phyloP scores from a whole-genome alignment of 2,113 vertebrate species.

The Entomyzon cyanotis region DNA sequence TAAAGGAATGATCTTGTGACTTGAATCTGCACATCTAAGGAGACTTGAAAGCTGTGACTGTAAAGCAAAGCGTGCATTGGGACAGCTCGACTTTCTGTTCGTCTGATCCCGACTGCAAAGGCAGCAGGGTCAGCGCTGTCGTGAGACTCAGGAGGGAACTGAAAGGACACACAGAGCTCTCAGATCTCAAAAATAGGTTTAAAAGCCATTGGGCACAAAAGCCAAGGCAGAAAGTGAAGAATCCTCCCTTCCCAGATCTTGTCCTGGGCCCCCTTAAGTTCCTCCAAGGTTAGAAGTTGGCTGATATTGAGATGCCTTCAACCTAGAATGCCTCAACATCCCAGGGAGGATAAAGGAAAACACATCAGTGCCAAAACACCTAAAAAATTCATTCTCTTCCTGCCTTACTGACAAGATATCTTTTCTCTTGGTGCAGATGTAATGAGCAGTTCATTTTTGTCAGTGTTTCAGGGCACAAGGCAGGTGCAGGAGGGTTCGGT shows the following conservation, averaged over 20 bases:
- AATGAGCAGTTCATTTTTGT: neutral
- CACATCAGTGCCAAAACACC: neutral
- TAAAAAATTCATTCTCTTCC: neutral
- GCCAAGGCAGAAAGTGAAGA: neutral
- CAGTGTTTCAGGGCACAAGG: neutral
- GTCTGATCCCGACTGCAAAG: neutral
- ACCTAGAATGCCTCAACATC: neutral
- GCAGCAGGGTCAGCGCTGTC: neutral
- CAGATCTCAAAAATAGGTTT: constrained; percentile 23
- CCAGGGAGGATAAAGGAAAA: neutral
- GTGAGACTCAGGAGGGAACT: neutral
- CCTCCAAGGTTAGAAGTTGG: neutral
- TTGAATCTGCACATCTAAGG: constrained; percentile 39
- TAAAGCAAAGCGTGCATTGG: neutral
- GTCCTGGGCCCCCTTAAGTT: neutral
- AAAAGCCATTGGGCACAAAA: constrained; percentile 9
- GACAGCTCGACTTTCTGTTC: neutral
- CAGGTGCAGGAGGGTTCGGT: neutral
- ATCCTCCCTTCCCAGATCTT: neutral
- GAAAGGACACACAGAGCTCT: constrained; percentile 6
- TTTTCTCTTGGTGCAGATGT: neutral
- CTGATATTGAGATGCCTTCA: neutral
- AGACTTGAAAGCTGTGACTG: neutral
- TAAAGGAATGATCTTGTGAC: constrained; percentile 8
- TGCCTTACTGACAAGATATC: neutral